A percentile compares a stretch with the other conserved stretches of the same genome.
Conservation (phyloP, 2,797 vertebrate species). For the Enteromius treurensis region DNA sequence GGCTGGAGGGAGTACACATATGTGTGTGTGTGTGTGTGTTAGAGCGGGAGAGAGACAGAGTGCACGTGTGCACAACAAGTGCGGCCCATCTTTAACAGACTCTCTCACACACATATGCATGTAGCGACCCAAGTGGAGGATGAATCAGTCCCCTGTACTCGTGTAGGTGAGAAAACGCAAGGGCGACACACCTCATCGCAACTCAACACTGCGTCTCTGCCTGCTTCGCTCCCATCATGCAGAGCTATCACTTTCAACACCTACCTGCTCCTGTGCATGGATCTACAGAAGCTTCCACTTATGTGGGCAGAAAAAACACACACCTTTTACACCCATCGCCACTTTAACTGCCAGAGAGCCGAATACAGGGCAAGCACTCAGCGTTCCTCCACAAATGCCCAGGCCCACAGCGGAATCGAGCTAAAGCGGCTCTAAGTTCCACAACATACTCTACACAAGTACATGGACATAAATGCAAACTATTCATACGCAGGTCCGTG, state of each 20-base stretch:
- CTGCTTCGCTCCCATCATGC: constrained; percentile 76
- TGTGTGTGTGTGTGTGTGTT: constrained; percentile 8
- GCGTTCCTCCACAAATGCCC: constrained; percentile 72
- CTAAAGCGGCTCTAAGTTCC: not conserved
- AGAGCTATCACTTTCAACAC: constrained; percentile 79
- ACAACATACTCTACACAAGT: constrained; percentile 16
- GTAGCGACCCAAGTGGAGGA: constrained; percentile 64
- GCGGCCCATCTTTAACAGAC: constrained; percentile 30
- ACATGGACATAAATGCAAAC: not conserved
- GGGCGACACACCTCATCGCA: constrained; percentile 71
- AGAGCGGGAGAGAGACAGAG: not conserved
- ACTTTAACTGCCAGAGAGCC: constrained; percentile 74
- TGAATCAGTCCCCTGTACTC: constrained; percentile 71
- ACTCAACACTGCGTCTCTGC: constrained; percentile 71
- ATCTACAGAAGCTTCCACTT: constrained; percentile 81
- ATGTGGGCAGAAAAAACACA: constrained; percentile 80
- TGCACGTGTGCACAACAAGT: constrained; percentile 44
- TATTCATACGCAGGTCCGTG: not conserved
- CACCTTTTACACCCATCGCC: constrained; percentile 78
- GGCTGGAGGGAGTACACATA: constrained; percentile 48
- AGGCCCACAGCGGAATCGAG: constrained; percentile 48
- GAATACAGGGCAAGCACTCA: constrained; percentile 72
- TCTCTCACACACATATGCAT: constrained; percentile 56
- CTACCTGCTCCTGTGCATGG: constrained; percentile 76
- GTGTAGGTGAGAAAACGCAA: constrained; percentile 78